Conservation (phyloP, 2,888 invertebrate genomes). For the Amiota mariae region DNA sequence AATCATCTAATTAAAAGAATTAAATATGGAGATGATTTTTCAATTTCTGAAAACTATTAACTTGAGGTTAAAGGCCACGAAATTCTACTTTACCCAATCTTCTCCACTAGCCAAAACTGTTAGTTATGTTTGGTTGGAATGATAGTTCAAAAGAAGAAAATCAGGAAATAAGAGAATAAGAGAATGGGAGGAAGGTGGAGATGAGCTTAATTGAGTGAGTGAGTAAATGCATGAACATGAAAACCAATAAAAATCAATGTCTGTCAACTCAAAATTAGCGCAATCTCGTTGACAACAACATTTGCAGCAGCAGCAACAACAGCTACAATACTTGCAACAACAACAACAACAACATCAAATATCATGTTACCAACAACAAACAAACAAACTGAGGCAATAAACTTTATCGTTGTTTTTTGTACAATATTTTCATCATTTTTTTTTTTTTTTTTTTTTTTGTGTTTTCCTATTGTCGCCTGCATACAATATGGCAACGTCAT, state of each 20-base stretch:
- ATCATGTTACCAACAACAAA: constrained; percentile 37
- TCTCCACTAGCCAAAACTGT: too few relatives aligned
- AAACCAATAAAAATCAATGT: constrained; percentile 52
- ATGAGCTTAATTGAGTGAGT: constrained; percentile 47
- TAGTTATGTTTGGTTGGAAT: too few relatives aligned
- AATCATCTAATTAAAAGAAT: too few relatives aligned
- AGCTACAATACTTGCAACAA: neutral
- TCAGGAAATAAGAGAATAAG: too few relatives aligned
- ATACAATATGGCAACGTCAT: constrained; percentile 13
- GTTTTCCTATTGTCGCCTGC: neutral
- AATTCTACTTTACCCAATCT: too few relatives aligned
- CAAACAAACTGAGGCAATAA: constrained; percentile 25
- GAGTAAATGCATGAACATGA: constrained; percentile 37
- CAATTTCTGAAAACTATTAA: too few relatives aligned
- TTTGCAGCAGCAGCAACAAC: constrained; percentile 22
- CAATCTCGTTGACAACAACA: constrained; percentile 53
- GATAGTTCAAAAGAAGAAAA: too few relatives aligned
- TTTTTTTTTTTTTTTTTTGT: neutral
- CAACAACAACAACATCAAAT: neutral
- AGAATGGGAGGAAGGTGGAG: too few relatives aligned
- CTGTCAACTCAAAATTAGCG: constrained; percentile 61
- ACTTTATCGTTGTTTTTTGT: too few relatives aligned
- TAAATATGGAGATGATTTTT: too few relatives aligned
- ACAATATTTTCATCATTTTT: neutral
- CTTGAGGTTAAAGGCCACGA: too few relatives aligned